These are phyloP conservation scores for Synanthedon myopaeformis DNA, from an alignment of 2,888 invertebrate species.

Conservation along the genomic window DNA sequence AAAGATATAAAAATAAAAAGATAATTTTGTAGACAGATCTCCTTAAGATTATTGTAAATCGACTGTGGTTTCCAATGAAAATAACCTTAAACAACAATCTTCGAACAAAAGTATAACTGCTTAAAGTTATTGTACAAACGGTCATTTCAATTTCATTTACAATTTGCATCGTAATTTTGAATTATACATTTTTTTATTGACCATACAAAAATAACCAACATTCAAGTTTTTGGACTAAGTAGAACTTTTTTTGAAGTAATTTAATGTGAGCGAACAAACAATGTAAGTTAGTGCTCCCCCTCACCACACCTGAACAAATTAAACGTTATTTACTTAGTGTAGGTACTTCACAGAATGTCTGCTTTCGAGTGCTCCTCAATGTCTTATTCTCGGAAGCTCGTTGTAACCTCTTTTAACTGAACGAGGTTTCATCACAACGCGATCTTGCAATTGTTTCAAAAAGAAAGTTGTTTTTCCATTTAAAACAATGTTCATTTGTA, in stretches of 20 bases:
- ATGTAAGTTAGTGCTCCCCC: constrained; percentile 22
- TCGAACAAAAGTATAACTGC: too few relatives aligned
- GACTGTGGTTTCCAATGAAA: too few relatives aligned
- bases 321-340: constrained; percentile 15
- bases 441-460: not conserved
- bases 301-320: constrained; percentile 34
- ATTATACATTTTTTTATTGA: too few relatives aligned
- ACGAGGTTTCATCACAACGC: not conserved
- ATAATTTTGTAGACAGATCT: too few relatives aligned
- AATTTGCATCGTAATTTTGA: too few relatives aligned
- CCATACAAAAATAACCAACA: too few relatives aligned
- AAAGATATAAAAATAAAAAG: too few relatives aligned
- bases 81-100: too few relatives aligned
- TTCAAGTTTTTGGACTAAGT: not conserved
- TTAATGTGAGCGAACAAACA: constrained; percentile 11
- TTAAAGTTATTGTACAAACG: too few relatives aligned
- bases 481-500: too few relatives aligned
- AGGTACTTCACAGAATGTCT: constrained; percentile 6
- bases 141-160: too few relatives aligned
- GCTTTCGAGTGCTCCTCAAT: not conserved
- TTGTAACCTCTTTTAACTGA: not conserved
- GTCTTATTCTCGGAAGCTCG: not conserved
- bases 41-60: too few relatives aligned
- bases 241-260: not conserved
- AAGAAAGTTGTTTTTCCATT: not conserved